phyloP scores from a whole-genome alignment of 1,140 invertebrate species.

The Zophobas morio region DNA sequence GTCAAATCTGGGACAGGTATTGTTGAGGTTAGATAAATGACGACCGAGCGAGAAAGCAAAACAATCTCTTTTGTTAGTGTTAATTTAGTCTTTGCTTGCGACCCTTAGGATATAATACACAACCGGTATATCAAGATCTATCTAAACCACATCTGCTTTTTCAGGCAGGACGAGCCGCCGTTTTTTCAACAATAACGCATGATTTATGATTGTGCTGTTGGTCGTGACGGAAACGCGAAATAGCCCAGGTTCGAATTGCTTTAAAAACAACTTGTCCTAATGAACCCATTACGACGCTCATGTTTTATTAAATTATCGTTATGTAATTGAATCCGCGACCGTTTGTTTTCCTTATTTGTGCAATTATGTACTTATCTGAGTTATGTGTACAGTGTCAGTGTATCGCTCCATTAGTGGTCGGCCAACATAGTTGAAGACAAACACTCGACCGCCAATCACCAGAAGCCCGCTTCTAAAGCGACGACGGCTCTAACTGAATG shows the following conservation, averaged over 20 bases:
- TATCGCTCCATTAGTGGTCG: slow-evolving; percentile 50
- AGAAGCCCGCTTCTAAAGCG: slow-evolving; percentile 33
- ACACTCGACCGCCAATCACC: slow-evolving; percentile 44
- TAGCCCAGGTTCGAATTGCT: slow-evolving; percentile 1
- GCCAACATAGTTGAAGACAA: slow-evolving; percentile 44
- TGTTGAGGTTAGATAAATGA: slow-evolving; percentile 72
- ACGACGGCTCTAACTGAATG: slow-evolving; percentile 42
- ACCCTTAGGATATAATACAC: slow-evolving; percentile 42
- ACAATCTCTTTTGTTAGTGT: slow-evolving; percentile 71
- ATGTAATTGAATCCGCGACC: slow-evolving; percentile 14
- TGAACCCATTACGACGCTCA: background rate
- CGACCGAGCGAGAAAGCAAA: slow-evolving; percentile 71
- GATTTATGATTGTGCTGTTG: slow-evolving; percentile 14
- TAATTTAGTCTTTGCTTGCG: slow-evolving; percentile 63
- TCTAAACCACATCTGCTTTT: slow-evolving; percentile 46
- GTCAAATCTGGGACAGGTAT: slow-evolving; percentile 71
- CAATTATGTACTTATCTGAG: slow-evolving; percentile 39
- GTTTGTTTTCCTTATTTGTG: slow-evolving; percentile 42
- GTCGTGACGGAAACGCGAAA: slow-evolving; percentile 13
- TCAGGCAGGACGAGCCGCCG: slow-evolving; percentile 28
- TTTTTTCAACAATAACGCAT: slow-evolving; percentile 35
- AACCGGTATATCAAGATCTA: slow-evolving; percentile 49
- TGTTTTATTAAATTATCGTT: slow-evolving; percentile 23
- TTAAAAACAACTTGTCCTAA: background rate
- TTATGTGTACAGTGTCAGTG: slow-evolving; percentile 48